Evolutionary conservation across 2,888 invertebrate genomes (phyloP).

Genomic region (Tortrix viridana): DNA sequence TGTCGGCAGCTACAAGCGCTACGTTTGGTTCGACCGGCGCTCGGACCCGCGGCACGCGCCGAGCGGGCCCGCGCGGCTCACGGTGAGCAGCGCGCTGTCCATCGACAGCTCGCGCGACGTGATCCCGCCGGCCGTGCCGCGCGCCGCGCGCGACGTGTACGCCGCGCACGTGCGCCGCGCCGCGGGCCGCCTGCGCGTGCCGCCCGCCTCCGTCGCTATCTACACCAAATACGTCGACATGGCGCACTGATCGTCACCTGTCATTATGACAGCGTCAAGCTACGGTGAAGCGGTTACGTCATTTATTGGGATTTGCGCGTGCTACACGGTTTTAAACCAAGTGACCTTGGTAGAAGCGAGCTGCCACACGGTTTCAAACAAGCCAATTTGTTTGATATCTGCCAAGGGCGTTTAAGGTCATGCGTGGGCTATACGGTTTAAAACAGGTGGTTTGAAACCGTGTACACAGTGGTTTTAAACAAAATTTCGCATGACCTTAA

Average conservation of each 20-base stretch:
- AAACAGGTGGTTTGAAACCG: no score
- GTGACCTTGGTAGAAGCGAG: no score
- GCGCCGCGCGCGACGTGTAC: constrained; percentile 87
- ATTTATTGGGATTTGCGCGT: no score
- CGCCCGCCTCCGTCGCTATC: constrained; percentile 52
- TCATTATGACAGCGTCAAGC: no score
- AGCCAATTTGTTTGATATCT: no score
- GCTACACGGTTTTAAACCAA: no score
- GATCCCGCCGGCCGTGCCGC: constrained; percentile 86
- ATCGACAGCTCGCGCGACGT: constrained; percentile 86
- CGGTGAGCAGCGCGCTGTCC: constrained; percentile 86
- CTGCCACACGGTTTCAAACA: no score
- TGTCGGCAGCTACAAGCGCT: constrained; percentile 79
- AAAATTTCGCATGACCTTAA: no score
- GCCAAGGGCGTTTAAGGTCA: no score
- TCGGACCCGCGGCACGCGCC: constrained; percentile 81
- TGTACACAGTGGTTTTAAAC: no score
- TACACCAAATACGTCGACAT: constrained; percentile 72
- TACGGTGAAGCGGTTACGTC: no score
- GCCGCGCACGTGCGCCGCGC: constrained; percentile 85
- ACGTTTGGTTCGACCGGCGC: constrained; percentile 86
- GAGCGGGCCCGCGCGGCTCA: constrained; percentile 81
- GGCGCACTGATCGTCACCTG: constrained; percentile 51
- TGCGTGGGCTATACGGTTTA: no score
- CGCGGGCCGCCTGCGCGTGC: constrained; percentile 78